Evolutionary conservation across 2,888 invertebrate genomes (phyloP), one percentile per base, ranked within the genome.

Genomic region (Apocheima hispidaria): DNA sequence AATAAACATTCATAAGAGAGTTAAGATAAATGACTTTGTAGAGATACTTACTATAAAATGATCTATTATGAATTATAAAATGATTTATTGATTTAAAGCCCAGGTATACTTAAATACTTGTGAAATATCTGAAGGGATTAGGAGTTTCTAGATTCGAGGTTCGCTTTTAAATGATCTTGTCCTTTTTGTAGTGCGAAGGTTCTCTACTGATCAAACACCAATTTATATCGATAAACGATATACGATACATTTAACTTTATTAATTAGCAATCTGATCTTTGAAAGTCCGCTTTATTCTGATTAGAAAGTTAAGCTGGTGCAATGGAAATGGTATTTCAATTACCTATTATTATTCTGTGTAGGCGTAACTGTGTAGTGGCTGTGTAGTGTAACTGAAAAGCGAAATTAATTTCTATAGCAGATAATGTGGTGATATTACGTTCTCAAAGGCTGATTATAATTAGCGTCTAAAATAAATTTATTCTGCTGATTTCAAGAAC

Each of bases 161-260:
- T 68, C 71, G 72, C 71, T 77, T 76, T 75, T 69, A 74, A 72
- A 75, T 61, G 54, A 60, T 53, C 69, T 69, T 69, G 68, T 67
- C 68, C 71, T 74, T 71, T 76, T 74, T 66, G 68, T 66, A 65
- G n/a, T 65, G 61, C 62, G 38, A 40, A 51, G 69, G 68, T 70
- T 71, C 73, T 74, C 65, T 57, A 61, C 56, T 51, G 63, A 63
- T 69, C 60, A 69, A n/a, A n/a, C n/a, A n/a, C n/a, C n/a, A n/a
- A n/a, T 70, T 69, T 74, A 69, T 74, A 69, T 73, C 52, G 55
- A 55, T 55, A 46, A 63, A 61, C 46, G 56, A 58, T 60, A 60
- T 57, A 58, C 48, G 26, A 56, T 56, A 0, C 3, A 0, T 12
- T 21, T 21, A 21, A 20, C 1, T 20, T 12, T 1, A 40, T 46